Evolutionary conservation across 2,888 invertebrate genomes (phyloP), one percentile per base, ranked within the genome.

Genomic region (Meteorus colon): DNA sequence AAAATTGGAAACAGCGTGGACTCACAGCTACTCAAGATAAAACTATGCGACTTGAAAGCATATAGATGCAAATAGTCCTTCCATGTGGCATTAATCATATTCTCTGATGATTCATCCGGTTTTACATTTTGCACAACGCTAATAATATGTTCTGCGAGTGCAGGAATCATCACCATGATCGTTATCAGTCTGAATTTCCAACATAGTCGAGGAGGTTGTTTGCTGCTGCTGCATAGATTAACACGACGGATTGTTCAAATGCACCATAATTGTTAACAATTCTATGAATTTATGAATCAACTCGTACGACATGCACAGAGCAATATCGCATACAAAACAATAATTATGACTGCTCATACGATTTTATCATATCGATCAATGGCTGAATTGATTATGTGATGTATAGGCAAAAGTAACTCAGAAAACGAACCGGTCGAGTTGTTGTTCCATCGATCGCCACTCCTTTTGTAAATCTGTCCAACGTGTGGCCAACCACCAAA

Each of bases 371-470:
- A 59, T 70, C 29, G 19, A 60, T 55, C 29, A 14, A 24, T 34
- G 34, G 1, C 16, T 14, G 27, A 24, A 45, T 24, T 45, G 3
- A 65, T 8, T 48, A 4, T 29, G 24, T 27, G 12, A 70, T 27
- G 34, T 14, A 41, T 10, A 16, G 8, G 48, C 31, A 31, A 72
- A 48, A 19, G 16, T 10, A n/a, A 19, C 4, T 8, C 16, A 6
- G 10, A 12, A n/a, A 19, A 24, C 37, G 51, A n/a, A 87, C 88
- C 85, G 87, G 79, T 89, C 87, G 75, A 89, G 82, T 63, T 80
- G 81, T 70, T 79, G 81, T 77, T 89, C 89, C 86, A 89, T 86
- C 8, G 84, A 81, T 79, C 86, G 83, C 88, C 88, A 89, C 41
- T 88, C 85, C 10, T 81, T 80, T 73, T 88, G 89, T 37, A 90